phyloP scores from a whole-genome alignment of 2,888 invertebrate genomes.

The Agrotis puta region DNA sequence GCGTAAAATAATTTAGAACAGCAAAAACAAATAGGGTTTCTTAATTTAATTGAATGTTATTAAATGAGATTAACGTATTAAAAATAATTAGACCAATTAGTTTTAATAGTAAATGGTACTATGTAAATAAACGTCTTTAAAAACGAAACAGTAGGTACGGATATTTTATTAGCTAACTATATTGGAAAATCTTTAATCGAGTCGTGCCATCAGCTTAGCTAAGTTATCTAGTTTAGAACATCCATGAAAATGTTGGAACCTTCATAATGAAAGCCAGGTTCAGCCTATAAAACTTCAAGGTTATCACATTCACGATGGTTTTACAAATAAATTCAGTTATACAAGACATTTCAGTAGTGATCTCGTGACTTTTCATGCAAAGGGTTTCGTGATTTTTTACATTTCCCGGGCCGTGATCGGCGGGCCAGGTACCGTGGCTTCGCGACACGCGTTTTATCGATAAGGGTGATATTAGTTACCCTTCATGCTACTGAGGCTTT shows the following conservation, averaged over 20 bases:
- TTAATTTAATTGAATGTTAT: slow-evolving; percentile 1
- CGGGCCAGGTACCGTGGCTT: slow-evolving; percentile 74
- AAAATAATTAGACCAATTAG: slow-evolving; percentile 16
- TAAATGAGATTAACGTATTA: slow-evolving; percentile 19
- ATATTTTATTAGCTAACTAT: background rate
- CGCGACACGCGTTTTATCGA: slow-evolving; percentile 82
- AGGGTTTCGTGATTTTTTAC: slow-evolving; percentile 80
- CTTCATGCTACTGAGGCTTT: slow-evolving; percentile 64
- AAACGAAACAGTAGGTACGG: background rate
- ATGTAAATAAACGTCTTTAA: background rate
- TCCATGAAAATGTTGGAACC: slow-evolving; percentile 14
- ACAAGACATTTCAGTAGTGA: slow-evolving; percentile 68
- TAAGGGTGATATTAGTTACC: slow-evolving; percentile 72
- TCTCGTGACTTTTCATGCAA: slow-evolving; percentile 71
- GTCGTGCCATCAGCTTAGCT: background rate
- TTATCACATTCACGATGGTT: slow-evolving; percentile 51
- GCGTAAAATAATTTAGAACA: background rate
- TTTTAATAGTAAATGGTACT: background rate
- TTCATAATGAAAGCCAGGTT: slow-evolving; percentile 18
- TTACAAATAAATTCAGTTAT: slow-evolving; percentile 65
- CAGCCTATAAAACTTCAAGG: slow-evolving; percentile 59
- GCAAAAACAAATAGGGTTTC: slow-evolving; percentile 11
- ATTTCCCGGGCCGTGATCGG: slow-evolving; percentile 81
- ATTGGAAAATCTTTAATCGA: background rate
- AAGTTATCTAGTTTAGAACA: background rate